Conservation (phyloP, 2,888 invertebrate genomes). For the Metallyticus violacea region DNA sequence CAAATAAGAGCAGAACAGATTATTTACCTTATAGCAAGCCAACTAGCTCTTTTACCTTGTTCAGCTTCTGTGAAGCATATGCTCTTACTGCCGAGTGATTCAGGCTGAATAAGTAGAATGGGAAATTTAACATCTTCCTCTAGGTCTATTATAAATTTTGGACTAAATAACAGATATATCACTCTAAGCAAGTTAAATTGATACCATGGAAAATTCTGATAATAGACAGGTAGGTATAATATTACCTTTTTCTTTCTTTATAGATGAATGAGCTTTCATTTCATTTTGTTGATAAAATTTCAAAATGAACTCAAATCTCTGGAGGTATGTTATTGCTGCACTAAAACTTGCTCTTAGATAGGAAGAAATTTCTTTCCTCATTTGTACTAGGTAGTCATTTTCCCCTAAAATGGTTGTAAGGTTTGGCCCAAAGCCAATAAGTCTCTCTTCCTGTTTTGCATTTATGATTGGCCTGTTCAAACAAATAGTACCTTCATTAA, state of each 20-base stretch:
- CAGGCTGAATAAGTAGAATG: too few species aligned
- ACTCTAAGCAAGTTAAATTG: too few species aligned
- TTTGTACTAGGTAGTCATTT: conserved; percentile 57
- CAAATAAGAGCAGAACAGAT: too few species aligned
- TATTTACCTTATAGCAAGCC: too few species aligned
- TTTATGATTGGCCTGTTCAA: conserved; percentile 71
- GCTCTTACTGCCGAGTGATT: too few species aligned
- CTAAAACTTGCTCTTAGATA: conserved; percentile 61
- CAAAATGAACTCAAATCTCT: conserved; percentile 63
- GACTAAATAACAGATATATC: too few species aligned
- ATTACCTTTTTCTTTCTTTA: conserved; percentile 60
- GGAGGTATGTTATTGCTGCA: conserved; percentile 60
- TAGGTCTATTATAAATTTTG: too few species aligned
- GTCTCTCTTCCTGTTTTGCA: conserved; percentile 74
- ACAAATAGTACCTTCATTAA: not conserved
- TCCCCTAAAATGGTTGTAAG: conserved; percentile 66
- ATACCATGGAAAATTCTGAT: too few species aligned
- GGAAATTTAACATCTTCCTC: too few species aligned
- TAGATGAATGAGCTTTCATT: conserved; percentile 58
- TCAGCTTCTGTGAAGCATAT: too few species aligned
- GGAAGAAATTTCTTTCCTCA: conserved; percentile 57
- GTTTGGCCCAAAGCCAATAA: conserved; percentile 71
- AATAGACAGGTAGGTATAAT: not conserved
- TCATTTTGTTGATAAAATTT: conserved; percentile 69
- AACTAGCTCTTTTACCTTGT: too few species aligned